These are phyloP conservation scores for Passer montanus DNA, from an alignment of 2,113 vertebrate species.

Conservation along the genomic window DNA sequence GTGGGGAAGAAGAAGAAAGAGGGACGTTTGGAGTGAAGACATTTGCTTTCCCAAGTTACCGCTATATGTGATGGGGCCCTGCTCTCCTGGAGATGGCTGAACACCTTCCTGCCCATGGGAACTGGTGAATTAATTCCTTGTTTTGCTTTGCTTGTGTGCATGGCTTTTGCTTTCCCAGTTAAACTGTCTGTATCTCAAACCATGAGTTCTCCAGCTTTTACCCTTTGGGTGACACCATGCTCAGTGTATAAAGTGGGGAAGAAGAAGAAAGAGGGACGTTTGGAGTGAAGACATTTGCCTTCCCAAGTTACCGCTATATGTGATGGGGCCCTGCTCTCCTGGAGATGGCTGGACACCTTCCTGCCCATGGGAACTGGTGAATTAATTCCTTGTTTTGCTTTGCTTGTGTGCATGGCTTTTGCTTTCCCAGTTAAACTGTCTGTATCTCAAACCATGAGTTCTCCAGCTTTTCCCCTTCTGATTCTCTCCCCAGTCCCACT, in stretches of 20 bases:
- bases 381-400: background rate
- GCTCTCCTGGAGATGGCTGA: background rate
- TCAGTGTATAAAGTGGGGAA: background rate
- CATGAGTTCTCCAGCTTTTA: background rate
- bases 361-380: background rate
- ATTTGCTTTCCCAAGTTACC: background rate
- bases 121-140: background rate
- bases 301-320: rapidly evolving
- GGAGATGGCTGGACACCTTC: background rate
- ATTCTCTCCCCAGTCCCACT: background rate
- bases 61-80: background rate
- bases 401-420: background rate
- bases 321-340: background rate
- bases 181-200: background rate
- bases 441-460: background rate
- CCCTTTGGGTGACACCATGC: background rate
- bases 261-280: background rate
- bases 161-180: background rate
- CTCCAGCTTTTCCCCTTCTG: background rate
- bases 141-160: background rate
- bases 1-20: background rate
- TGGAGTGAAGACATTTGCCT: background rate
- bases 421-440: background rate
- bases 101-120: background rate
- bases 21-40: background rate